These are phyloP conservation scores for Petrocephalus zakoni DNA, from an alignment of 2,113 vertebrate genomes.

Conservation along the genomic window DNA sequence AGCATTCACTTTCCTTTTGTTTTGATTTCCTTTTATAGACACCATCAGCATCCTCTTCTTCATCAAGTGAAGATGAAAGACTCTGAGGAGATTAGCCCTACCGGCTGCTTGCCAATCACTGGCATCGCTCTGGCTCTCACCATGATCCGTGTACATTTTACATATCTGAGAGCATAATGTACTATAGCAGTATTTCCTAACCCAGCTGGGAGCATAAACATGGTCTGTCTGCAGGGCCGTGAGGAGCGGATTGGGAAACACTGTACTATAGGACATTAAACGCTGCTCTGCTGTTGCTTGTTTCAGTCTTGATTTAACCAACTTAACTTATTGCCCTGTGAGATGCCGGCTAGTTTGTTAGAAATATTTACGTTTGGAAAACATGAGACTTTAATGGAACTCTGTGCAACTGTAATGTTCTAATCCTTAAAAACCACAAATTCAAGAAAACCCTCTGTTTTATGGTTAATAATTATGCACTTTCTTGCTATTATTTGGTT, in stretches of 20 bases:
- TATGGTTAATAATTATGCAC: not conserved
- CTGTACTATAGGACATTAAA: not conserved
- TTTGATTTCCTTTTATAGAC: constrained; percentile 41
- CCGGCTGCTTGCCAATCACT: not conserved
- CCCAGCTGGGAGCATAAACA: not conserved
- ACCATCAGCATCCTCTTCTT: constrained; percentile 46
- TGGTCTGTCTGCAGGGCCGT: not conserved
- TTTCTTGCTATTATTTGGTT: not conserved
- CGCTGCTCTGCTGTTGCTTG: not conserved
- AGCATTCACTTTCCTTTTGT: not conserved
- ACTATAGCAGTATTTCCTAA: not conserved
- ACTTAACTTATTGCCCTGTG: not conserved
- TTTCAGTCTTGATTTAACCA: not conserved
- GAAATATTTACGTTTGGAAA: not conserved
- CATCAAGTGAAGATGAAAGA: constrained; percentile 46
- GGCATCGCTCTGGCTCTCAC: not conserved
- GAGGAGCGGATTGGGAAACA: not conserved
- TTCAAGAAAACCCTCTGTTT: not conserved
- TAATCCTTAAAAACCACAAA: too few relatives aligned
- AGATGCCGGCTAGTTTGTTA: not conserved
- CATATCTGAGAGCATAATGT: not conserved
- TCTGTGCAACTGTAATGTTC: too few relatives aligned
- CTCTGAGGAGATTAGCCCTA: constrained; percentile 41
- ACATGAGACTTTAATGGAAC: too few relatives aligned
- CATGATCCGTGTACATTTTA: not conserved